phyloP scores from a whole-genome alignment of 37 sponge, comb jelly and placozoan species.

The Chondrosia reniformis region DNA sequence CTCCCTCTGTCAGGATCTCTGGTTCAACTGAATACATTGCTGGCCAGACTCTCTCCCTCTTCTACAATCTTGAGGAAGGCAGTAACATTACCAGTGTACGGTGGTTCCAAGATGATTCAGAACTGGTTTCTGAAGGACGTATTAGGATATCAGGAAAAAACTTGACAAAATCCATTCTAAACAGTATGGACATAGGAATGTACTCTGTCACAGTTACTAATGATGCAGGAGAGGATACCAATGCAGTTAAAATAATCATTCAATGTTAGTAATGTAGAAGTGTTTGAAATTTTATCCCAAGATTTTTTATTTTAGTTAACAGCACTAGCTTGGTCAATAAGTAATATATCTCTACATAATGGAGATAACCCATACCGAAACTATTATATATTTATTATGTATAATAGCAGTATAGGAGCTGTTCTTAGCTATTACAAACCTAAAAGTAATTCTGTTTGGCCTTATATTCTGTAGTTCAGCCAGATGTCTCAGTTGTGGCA shows the following conservation, averaged over 20 bases:
- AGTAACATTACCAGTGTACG: background rate
- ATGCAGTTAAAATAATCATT: background rate
- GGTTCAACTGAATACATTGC: background rate
- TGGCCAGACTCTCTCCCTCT: background rate
- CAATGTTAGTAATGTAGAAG: background rate
- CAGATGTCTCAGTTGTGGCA: background rate
- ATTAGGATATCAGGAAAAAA: background rate
- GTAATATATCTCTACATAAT: no score
- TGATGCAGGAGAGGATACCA: background rate
- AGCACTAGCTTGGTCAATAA: no score
- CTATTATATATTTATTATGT: no score
- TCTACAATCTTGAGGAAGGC: background rate
- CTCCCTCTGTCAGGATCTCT: background rate
- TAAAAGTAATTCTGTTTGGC: background rate
- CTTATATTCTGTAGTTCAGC: background rate
- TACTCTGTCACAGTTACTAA: conserved; percentile 1
- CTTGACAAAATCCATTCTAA: background rate
- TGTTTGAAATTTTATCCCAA: no score
- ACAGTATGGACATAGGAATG: background rate
- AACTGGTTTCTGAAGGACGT: background rate
- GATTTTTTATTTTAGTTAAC: no score
- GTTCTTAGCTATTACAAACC: background rate
- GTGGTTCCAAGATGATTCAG: background rate
- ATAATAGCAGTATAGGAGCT: no score
- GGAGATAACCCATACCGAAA: no score